Conservation (phyloP, 2,113 vertebrate species). For the Himantopus leucocephalus region DNA sequence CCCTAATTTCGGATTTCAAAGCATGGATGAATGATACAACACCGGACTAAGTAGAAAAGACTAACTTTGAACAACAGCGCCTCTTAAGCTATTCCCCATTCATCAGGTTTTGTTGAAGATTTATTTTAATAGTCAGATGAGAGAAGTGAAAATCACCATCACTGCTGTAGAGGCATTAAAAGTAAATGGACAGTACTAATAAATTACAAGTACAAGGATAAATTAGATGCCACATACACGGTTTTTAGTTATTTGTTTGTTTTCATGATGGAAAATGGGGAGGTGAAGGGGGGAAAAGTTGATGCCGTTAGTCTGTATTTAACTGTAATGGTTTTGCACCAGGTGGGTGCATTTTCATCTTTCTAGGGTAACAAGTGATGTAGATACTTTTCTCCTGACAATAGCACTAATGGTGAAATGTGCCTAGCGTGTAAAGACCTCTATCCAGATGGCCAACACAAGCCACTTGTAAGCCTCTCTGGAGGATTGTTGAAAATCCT, state of each 20-base stretch:
- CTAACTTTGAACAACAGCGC: background rate
- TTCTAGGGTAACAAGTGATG: conserved; percentile 28
- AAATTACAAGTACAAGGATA: conserved; percentile 51
- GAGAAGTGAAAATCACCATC: conserved; percentile 1
- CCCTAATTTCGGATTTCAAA: conserved; percentile 5
- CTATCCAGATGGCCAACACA: background rate
- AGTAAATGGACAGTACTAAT: conserved; percentile 43
- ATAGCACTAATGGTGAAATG: background rate
- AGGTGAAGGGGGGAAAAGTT: background rate
- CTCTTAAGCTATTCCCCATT: background rate
- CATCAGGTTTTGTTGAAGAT: conserved; percentile 37
- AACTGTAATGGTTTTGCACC: conserved; percentile 29
- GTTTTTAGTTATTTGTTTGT: conserved; percentile 5
- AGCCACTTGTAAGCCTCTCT: background rate
- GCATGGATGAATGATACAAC: background rate
- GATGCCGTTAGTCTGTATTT: background rate
- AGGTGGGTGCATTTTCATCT: conserved; percentile 10
- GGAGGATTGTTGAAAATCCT: background rate
- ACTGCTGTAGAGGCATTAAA: conserved; percentile 18
- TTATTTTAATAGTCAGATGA: conserved; percentile 46
- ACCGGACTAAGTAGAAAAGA: background rate
- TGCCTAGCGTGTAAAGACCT: background rate
- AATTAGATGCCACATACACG: conserved; percentile 39
- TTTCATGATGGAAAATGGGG: background rate
- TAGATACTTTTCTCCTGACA: background rate